Evolutionary conservation across 2,888 invertebrate genomes (phyloP).

Genomic region (Deilephila porcellus): DNA sequence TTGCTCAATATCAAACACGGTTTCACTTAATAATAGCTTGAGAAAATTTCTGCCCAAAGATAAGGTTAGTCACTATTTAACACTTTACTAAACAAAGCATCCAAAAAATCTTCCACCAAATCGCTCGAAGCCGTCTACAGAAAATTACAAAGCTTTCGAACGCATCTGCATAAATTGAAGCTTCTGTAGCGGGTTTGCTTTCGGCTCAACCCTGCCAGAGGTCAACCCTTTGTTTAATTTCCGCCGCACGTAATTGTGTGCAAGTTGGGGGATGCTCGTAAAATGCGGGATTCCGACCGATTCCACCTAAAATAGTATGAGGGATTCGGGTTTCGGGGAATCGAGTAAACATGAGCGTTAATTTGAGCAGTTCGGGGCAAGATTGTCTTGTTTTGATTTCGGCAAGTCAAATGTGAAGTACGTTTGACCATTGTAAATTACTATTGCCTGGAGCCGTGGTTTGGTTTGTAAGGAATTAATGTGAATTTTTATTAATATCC

Average conservation of each 20-base stretch:
- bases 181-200: conserved; percentile 11
- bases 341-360: conserved; percentile 29
- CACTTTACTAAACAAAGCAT: too few relatives aligned
- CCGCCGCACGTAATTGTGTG: conserved; percentile 57
- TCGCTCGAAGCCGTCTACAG: neutral
- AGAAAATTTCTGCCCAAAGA: too few relatives aligned
- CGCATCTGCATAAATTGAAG: conserved; percentile 13
- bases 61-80: too few relatives aligned
- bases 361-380: conserved; percentile 12
- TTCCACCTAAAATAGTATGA: conserved; percentile 27
- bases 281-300: conserved; percentile 30
- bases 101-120: neutral
- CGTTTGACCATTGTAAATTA: neutral
- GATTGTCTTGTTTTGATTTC: neutral
- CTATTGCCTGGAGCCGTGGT: neutral
- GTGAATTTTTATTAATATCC: too few relatives aligned
- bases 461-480: neutral
- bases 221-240: conserved; percentile 64
- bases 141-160: neutral
- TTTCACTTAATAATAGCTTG: too few relatives aligned
- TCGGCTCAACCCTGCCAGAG: conserved; percentile 35
- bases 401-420: neutral
- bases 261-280: conserved; percentile 32
- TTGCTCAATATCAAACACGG: too few relatives aligned
- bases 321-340: conserved; percentile 29